Evolutionary conservation across 1,140 invertebrate genomes (phyloP), one percentile per base, ranked within the genome.

Genomic region (Drosophila quadrilineata): DNA sequence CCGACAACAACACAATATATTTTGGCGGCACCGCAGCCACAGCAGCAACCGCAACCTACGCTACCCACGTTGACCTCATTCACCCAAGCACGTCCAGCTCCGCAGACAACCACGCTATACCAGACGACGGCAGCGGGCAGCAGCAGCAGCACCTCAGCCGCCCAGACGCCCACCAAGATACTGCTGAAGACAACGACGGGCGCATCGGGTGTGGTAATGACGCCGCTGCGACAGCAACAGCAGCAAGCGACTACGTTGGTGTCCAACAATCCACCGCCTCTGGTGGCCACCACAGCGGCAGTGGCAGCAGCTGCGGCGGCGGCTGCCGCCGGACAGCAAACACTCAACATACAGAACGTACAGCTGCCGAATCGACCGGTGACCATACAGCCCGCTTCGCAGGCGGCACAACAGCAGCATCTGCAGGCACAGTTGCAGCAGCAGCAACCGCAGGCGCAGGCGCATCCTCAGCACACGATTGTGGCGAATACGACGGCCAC

Each of bases 291-390:
- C 0, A 79, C 82, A 10, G 69, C 80, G 3, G 75, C 73, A 8
- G 62, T 76, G 3, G 82, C 59, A 12, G 35, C 35, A 8, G 35
- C 35, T 36, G n/a, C n/a, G n/a, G n/a, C n/a, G n/a, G 35, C 35
- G 4, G 53, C 53, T 6, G 68, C 43, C 8, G 72, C 67, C 2
- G 54, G 49, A 6, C 71, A 57, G 14, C 88, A 68, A 45, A 85
- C 89, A 3, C 60, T 90, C 6, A 90, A 90, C 41, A 89, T 89
- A 41, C 88, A 89, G 35, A 89, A 89, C 48, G 88, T 89, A 9
- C 85, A 89, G 33, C 29, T 89, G 29, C 87, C 88, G 0, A 88
- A 88, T 58, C 59, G 88, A 2, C 82, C 88, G 12, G 79, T 89
- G 1, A 89, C 87, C n/a, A 89, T 88, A 41, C 88, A 89, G 49